These are phyloP conservation scores for Nerophis lumbriciformis DNA, from an alignment of 2,113 vertebrate genomes.

Conservation along the genomic window DNA sequence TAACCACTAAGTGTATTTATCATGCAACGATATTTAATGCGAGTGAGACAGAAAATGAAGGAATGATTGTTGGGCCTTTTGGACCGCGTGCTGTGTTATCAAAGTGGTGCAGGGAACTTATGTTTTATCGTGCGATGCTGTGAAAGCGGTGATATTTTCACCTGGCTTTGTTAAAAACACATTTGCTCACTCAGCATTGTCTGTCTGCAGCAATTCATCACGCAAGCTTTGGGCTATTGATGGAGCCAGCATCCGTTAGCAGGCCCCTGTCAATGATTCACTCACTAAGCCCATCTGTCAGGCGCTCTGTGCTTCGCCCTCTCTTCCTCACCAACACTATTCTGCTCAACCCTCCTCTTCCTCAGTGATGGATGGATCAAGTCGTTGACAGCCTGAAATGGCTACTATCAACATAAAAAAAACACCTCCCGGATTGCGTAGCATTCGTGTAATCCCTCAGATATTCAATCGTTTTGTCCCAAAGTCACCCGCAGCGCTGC, in stretches of 20 bases:
- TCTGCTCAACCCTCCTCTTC: constrained; percentile 59
- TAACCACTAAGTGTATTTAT: not conserved
- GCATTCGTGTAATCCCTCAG: constrained; percentile 27
- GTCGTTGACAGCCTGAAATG: constrained; percentile 38
- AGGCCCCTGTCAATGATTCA: constrained; percentile 76
- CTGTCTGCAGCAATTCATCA: constrained; percentile 80
- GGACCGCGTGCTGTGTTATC: not conserved
- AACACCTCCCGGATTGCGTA: constrained; percentile 21
- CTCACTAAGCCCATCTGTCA: constrained; percentile 74
- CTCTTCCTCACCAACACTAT: constrained; percentile 50
- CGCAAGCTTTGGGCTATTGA: constrained; percentile 74
- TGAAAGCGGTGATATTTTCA: constrained; percentile 52
- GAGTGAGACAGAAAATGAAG: not conserved
- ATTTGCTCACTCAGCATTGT: constrained; percentile 76
- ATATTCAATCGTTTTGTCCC: constrained; percentile 35
- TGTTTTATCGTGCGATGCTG: constrained; percentile 8
- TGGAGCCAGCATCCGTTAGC: constrained; percentile 72
- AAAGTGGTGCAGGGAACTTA: not conserved
- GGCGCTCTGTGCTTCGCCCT: constrained; percentile 51
- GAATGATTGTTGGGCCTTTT: not conserved
- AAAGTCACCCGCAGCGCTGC: constrained; percentile 38
- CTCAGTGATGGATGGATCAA: constrained; percentile 61
- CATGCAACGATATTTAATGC: not conserved
- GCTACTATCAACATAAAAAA: constrained; percentile 32
- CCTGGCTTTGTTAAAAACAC: constrained; percentile 72